phyloP scores from a whole-genome alignment of 2,113 vertebrate genomes.

The Pygoscelis antarcticus region DNA sequence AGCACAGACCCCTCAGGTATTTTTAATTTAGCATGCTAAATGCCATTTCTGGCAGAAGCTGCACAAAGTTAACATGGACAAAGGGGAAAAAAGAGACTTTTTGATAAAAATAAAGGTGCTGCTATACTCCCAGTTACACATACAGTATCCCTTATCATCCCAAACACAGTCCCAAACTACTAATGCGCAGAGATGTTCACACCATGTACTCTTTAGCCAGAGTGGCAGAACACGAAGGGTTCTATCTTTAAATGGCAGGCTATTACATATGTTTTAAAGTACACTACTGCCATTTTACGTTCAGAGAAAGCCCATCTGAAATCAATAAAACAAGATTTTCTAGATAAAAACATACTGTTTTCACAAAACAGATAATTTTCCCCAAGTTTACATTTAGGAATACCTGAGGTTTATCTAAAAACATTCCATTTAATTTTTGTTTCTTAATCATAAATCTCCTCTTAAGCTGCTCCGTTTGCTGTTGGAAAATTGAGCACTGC shows the following conservation, averaged over 20 bases:
- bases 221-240: not conserved
- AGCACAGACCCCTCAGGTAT: not conserved
- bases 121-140: not conserved
- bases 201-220: rapidly evolving
- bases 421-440: not conserved
- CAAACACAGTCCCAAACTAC: not conserved
- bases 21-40: not conserved
- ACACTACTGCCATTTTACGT: not conserved
- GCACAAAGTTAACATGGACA: not conserved
- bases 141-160: not conserved
- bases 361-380: not conserved
- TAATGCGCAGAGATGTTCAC: not conserved
- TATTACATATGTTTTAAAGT: rapidly evolving
- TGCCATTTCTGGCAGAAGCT: not conserved
- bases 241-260: not conserved
- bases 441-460: not conserved
- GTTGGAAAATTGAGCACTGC: not conserved
- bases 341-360: not conserved
- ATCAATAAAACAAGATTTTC: not conserved
- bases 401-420: not conserved
- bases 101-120: not conserved
- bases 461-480: not conserved
- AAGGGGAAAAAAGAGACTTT: not conserved
- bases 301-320: not conserved
- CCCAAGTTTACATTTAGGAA: not conserved